A percentile compares a stretch with the other conserved stretches of the same genome.
Evolutionary conservation across 2,888 invertebrate genomes (phyloP).

Genomic region (Oasisia sp.): DNA sequence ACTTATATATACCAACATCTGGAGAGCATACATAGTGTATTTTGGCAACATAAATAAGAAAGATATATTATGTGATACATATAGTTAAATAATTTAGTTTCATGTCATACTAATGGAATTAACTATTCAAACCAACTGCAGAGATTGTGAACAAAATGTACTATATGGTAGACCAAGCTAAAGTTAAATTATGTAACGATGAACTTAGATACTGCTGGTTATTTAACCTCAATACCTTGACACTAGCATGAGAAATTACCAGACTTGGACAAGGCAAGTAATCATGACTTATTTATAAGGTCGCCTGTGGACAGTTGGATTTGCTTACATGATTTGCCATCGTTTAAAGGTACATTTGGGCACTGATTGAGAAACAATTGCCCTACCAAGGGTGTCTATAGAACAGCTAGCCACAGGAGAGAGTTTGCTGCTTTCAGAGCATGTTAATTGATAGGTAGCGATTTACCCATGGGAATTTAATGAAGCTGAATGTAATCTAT

Average conservation of each 20-base stretch:
- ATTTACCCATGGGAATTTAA: not conserved
- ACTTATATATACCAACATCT: too few species aligned
- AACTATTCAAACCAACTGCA: too few species aligned
- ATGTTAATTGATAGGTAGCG: not conserved
- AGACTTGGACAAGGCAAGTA: not conserved
- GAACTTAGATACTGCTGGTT: not conserved
- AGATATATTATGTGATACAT: too few species aligned
- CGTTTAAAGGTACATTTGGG: not conserved
- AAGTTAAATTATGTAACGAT: not conserved
- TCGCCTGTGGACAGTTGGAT: not conserved
- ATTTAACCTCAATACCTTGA: not conserved
- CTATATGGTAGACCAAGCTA: not conserved
- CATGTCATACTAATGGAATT: too few species aligned
- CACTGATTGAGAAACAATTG: constrained; percentile 3
- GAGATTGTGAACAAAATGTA: too few species aligned
- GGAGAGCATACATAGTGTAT: too few species aligned
- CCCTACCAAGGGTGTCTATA: not conserved
- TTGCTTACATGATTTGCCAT: not conserved
- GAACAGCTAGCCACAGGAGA: not conserved
- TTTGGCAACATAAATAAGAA: too few species aligned
- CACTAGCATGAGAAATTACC: not conserved
- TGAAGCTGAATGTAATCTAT: not conserved
- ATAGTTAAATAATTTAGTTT: too few species aligned
- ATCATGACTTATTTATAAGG: constrained; percentile 17
- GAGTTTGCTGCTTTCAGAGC: not conserved